A percentile compares a stretch with the other conserved stretches of the same genome.
These are phyloP conservation scores for Athene cunicularia DNA, from an alignment of 2,113 vertebrate species.

Conservation along the genomic window DNA sequence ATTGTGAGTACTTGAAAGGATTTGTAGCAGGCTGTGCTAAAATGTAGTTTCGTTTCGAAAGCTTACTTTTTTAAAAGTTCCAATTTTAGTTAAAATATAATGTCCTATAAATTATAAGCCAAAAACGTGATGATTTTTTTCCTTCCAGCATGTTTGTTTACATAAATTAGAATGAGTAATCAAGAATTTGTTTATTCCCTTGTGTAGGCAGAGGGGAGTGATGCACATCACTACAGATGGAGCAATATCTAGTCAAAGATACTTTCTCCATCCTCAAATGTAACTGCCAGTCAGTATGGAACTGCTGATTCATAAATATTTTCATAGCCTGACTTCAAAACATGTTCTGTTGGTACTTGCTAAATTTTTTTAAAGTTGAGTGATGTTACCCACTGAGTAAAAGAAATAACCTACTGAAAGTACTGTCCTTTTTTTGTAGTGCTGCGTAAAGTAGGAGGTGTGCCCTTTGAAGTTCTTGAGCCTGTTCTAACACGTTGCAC, in stretches of 20 bases:
- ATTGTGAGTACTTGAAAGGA: slow-evolving; percentile 76
- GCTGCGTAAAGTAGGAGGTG: slow-evolving; percentile 86
- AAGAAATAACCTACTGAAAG: background rate
- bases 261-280: background rate
- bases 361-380: background rate
- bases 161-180: background rate
- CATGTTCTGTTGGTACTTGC: background rate
- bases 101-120: background rate
- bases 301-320: background rate
- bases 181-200: background rate
- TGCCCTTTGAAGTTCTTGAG: slow-evolving; percentile 90
- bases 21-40: background rate
- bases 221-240: background rate
- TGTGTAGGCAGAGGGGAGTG: background rate
- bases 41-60: background rate
- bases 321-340: background rate
- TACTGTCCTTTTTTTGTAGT: slow-evolving; percentile 69
- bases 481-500: slow-evolving; percentile 88
- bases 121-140: background rate
- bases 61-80: background rate
- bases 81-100: background rate
- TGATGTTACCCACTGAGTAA: background rate
- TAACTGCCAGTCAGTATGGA: background rate
- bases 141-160: background rate
- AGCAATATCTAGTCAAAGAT: background rate